Percentiles rank a stretch among this genome's conserved stretches.
phyloP scores from a whole-genome alignment of 2,797 vertebrate genomes.

The Rhabdomys pumilio region DNA sequence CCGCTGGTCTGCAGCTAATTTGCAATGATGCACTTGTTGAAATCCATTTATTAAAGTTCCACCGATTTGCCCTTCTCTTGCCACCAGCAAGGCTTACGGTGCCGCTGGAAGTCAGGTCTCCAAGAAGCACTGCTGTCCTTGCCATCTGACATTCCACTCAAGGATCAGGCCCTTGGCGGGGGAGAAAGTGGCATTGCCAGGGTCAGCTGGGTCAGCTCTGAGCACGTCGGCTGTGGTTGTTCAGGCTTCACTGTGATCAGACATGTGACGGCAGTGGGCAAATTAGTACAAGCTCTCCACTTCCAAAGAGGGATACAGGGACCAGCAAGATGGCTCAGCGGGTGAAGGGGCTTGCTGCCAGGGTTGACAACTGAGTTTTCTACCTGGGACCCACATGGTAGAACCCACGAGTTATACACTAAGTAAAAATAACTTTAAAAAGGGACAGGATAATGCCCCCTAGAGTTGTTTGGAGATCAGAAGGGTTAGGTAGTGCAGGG shows the following conservation, averaged over 20 bases:
- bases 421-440: neutral
- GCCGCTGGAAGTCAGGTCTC: neutral
- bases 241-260: neutral
- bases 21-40: neutral
- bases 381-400: neutral
- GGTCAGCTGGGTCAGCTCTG: neutral
- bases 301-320: no score
- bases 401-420: neutral
- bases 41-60: constrained; percentile 18
- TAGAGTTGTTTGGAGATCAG: neutral
- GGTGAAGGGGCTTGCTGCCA: neutral
- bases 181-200: neutral
- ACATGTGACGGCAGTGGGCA: neutral
- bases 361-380: neutral
- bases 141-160: neutral
- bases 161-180: neutral
- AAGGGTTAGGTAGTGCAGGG: neutral
- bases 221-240: neutral
- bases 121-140: neutral
- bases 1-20: neutral
- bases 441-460: neutral
- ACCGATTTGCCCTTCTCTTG: neutral
- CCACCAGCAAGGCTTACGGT: neutral
- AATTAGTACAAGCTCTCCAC: neutral
- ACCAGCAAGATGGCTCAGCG: neutral